Base-by-base conservation (phyloP, 2,797 vertebrate species). In the Enteromius treurensis region DNA sequence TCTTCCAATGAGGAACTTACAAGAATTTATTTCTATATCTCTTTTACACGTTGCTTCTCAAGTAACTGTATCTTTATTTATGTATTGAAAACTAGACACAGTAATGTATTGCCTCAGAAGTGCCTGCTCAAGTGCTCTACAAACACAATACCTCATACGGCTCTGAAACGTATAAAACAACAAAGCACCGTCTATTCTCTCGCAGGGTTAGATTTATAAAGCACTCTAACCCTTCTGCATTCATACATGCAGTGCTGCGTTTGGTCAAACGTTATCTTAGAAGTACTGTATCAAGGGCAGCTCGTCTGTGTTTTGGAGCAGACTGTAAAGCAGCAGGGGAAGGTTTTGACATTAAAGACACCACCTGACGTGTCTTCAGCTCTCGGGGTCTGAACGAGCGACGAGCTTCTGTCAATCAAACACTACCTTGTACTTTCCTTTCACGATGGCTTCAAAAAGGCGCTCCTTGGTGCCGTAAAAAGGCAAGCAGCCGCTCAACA, bases 381-480 rank as follows among this genome's bases (percentile, higher is more conserved):
- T 70, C 14, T 29, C 26, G 32, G 9, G 37, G n/a, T 62, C 58
- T 60, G n/a, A 60, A 26, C 4, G 23, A 29, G 60, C 14, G 58
- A 26, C 5, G 4, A 19, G 23, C 47, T 67, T 75, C 13, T 37
- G 5, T 13, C 60, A 58, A 58, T 71, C 32, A 14, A 47, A 1
- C 26, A 73, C 88, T 95, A 98, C 97, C 97, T 99, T 99, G 89
- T 99, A 98, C 95, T 98, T 99, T 86, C 97, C 98, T 93, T 97
- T 98, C 87, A 98, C 97, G 91, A 99, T 99, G 87, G 96, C 97
- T 93, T 99, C 98, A 89, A 99, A 99, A 90, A 99, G 92, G 84
- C 97, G 95, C 91, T 99, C 97, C 94, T 98, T 99, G 87, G 98
- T 99, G 93, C 98, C 98, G 6, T 99, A 99, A 93, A 99, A 99